Percentiles rank a stretch among this genome's conserved stretches.
phyloP scores from a whole-genome alignment of 2,113 vertebrate genomes.

The Calidris pugnax region DNA sequence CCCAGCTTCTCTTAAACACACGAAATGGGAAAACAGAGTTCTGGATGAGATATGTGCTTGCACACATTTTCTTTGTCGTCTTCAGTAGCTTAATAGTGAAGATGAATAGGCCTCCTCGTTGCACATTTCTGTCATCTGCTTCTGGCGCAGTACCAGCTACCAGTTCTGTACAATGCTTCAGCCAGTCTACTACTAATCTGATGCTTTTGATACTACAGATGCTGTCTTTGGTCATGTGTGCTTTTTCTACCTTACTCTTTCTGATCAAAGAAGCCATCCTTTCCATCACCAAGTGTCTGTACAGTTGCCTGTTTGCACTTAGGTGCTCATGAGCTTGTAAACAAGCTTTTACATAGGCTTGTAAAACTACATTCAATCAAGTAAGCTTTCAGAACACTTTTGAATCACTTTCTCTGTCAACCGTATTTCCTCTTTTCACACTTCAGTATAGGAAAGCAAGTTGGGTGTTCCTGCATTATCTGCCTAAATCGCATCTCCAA shows the following conservation, averaged over 20 bases:
- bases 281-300: neutral
- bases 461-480: neutral
- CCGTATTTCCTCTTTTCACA: neutral
- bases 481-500: neutral
- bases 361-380: neutral
- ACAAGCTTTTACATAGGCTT: neutral
- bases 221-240: neutral
- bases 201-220: neutral
- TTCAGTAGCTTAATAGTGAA: neutral
- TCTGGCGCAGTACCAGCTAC: neutral
- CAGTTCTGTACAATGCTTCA: neutral
- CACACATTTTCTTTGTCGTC: neutral
- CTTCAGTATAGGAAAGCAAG: neutral
- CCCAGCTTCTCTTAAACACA: neutral
- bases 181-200: neutral
- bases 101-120: neutral
- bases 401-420: neutral
- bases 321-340: accelerated
- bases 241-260: neutral
- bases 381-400: neutral
- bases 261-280: neutral
- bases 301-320: neutral
- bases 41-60: neutral
- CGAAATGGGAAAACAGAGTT: neutral
- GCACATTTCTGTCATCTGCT: neutral